A percentile compares a stretch with the other conserved stretches of the same genome.
phyloP scores from a whole-genome alignment of 2,113 vertebrate genomes.

The Indicator maculatus region DNA sequence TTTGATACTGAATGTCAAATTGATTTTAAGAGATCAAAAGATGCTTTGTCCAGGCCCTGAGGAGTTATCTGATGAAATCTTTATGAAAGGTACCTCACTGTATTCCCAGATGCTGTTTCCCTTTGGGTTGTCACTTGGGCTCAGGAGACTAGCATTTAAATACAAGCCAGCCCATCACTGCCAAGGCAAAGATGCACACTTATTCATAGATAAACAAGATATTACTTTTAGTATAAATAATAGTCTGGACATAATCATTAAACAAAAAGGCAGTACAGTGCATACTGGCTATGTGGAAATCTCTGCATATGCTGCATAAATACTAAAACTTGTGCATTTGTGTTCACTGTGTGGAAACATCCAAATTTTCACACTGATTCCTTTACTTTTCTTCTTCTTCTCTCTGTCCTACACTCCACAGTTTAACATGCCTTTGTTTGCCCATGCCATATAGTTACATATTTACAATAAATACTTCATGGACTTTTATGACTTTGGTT shows the following conservation, averaged over 20 bases:
- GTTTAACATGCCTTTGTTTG: background rate
- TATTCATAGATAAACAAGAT: background rate
- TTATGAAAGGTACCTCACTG: background rate
- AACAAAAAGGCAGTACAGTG: background rate
- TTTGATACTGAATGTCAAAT: background rate
- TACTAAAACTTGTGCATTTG: background rate
- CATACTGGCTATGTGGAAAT: background rate
- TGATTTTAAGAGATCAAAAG: conserved; percentile 26
- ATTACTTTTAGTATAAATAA: background rate
- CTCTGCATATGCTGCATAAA: background rate
- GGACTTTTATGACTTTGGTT: background rate
- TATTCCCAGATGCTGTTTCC: background rate
- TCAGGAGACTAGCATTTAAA: background rate
- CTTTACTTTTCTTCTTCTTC: background rate
- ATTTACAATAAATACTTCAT: background rate
- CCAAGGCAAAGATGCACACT: background rate
- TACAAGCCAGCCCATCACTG: background rate
- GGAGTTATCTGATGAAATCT: background rate
- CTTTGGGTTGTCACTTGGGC: background rate
- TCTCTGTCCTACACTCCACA: background rate
- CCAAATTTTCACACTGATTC: background rate
- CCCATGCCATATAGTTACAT: background rate
- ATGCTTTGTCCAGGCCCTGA: background rate
- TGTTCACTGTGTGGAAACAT: background rate
- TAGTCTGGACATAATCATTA: background rate